Evolutionary conservation across 2,113 vertebrate species (phyloP).

Genomic region (Odontophorus gujanensis): DNA sequence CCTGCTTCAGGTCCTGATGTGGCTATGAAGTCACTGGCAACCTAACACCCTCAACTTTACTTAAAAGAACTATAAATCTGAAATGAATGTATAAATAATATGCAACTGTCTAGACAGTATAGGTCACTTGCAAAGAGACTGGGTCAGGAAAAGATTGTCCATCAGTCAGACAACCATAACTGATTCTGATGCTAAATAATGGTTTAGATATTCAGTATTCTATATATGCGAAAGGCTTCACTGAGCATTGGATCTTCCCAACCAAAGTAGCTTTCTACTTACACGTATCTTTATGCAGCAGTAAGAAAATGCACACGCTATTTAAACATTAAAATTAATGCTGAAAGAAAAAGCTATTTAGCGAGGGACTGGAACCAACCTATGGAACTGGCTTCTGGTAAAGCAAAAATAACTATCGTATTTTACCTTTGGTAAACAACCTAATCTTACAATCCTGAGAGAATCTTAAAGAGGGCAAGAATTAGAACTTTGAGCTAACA

Average conservation of each 20-base stretch:
- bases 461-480: slow-evolving; percentile 64
- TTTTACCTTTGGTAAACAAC: slow-evolving; percentile 7
- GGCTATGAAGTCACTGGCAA: slow-evolving; percentile 56
- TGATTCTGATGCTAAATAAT: slow-evolving; percentile 99
- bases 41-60: slow-evolving; percentile 74
- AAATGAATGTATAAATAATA: slow-evolving; percentile 96
- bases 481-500: slow-evolving; percentile 39
- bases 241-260: slow-evolving; percentile 91
- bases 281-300: slow-evolving; percentile 86
- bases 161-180: slow-evolving; percentile 99
- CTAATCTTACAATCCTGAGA: background rate
- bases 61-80: slow-evolving; percentile 78
- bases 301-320: slow-evolving; percentile 81
- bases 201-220: slow-evolving; percentile 96
- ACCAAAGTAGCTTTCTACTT: slow-evolving; percentile 85
- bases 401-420: slow-evolving; percentile 70
- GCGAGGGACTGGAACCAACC: slow-evolving; percentile 68
- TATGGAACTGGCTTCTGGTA: slow-evolving; percentile 70
- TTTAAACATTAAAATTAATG: slow-evolving; percentile 86
- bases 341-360: slow-evolving; percentile 67
- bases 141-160: slow-evolving; percentile 98
- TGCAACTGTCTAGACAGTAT: slow-evolving; percentile 94
- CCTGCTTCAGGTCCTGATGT: slow-evolving; percentile 24
- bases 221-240: slow-evolving; percentile 98
- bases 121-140: slow-evolving; percentile 95